Conservation (phyloP, 2,888 invertebrate species). For the Cremastinae sp. region DNA sequence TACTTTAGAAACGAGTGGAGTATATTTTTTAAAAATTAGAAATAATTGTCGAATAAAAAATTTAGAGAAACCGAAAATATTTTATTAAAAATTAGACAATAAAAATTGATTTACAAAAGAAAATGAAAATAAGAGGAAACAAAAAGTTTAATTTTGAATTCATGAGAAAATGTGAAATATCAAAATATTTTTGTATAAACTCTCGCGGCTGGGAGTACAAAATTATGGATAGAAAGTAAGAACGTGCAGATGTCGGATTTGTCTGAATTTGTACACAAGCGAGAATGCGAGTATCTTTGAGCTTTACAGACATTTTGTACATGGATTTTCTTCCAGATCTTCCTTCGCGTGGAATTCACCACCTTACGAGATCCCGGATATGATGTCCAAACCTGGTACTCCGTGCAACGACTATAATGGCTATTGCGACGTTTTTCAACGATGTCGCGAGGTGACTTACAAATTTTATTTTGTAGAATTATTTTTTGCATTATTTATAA, state of each 20-base stretch:
- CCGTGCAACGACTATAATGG: conserved; percentile 96
- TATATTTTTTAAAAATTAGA: too few species aligned
- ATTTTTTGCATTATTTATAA: neutral
- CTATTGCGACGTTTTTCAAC: conserved; percentile 86
- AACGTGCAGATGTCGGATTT: conserved; percentile 9
- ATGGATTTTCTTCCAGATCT: conserved; percentile 82
- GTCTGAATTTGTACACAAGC: conserved; percentile 30
- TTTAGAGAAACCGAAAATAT: too few species aligned
- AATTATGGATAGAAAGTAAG: conserved; percentile 42
- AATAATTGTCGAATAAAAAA: too few species aligned
- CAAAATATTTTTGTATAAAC: neutral
- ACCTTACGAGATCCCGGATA: conserved; percentile 94
- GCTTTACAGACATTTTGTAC: conserved; percentile 21
- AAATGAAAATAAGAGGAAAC: too few species aligned
- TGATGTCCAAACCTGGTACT: conserved; percentile 94
- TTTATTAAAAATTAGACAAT: too few species aligned
- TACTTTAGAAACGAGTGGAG: too few species aligned
- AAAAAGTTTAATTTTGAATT: too few species aligned
- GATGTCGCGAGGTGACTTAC: conserved; percentile 88
- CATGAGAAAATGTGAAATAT: neutral
- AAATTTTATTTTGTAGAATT: too few species aligned
- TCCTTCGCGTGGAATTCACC: conserved; percentile 93
- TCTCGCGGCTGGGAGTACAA: conserved; percentile 15
- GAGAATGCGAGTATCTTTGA: neutral
- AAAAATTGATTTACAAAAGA: too few species aligned